Conservation (phyloP, 1,140 invertebrate genomes). For the Drosophila mauritiana region DNA sequence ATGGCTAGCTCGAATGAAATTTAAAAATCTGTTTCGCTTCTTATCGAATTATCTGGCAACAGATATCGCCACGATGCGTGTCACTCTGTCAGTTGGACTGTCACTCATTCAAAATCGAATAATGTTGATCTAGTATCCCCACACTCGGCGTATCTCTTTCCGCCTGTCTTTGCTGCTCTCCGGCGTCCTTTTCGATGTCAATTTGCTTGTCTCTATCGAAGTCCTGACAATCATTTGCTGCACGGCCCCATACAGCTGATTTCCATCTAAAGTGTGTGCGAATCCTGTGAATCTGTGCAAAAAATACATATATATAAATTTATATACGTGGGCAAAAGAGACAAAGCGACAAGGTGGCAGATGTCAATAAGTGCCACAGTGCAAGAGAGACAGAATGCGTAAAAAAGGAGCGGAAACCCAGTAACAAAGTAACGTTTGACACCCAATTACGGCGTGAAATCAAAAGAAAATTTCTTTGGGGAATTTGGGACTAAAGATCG, state of each 20-base stretch:
- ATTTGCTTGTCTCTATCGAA: conserved; percentile 63
- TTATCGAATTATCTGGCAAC: conserved; percentile 50
- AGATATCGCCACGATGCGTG: conserved; percentile 34
- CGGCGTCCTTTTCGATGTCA: conserved; percentile 59
- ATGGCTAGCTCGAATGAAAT: conserved; percentile 34
- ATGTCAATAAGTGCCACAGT: conserved; percentile 75
- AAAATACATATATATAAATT: conserved; percentile 36
- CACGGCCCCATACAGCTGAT: conserved; percentile 51
- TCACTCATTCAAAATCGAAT: conserved; percentile 67
- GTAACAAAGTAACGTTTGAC: conserved; percentile 78
- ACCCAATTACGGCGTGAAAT: conserved; percentile 80
- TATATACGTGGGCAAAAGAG: conserved; percentile 36
- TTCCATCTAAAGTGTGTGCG: conserved; percentile 65
- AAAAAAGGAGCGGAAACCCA: conserved; percentile 50
- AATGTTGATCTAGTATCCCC: conserved; percentile 69
- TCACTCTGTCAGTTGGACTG: conserved; percentile 45
- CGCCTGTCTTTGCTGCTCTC: conserved; percentile 31
- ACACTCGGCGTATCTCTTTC: conserved; percentile 4
- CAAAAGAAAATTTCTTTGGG: conserved; percentile 74
- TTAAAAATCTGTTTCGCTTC: conserved; percentile 34
- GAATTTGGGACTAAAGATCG: conserved; percentile 46
- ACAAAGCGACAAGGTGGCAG: conserved; percentile 62
- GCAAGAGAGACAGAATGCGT: conserved; percentile 27
- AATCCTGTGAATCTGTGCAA: conserved; percentile 41
- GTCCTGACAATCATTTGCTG: conserved; percentile 72